Evolutionary conservation across 2,888 invertebrate species (phyloP).

Genomic region (Lycocerus yunnanus): DNA sequence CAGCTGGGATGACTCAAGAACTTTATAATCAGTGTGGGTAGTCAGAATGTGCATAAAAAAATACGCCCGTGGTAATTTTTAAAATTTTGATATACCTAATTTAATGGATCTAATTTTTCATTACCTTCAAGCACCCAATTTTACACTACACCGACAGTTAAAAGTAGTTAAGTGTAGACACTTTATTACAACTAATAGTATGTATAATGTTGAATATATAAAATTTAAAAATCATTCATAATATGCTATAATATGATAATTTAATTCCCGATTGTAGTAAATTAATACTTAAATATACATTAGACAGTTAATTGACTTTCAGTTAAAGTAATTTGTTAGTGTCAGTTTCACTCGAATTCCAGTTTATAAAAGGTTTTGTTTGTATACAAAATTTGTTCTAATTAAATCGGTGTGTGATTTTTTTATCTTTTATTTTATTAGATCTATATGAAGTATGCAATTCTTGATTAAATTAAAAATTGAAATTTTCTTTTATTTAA

Average conservation of each 20-base stretch:
- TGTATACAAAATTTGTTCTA: neutral
- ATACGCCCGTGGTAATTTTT: neutral
- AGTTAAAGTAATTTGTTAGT: neutral
- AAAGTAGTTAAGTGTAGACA: neutral
- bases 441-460: too few relatives aligned
- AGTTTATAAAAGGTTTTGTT: neutral
- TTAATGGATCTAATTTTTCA: slow-evolving; percentile 1
- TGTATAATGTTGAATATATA: neutral
- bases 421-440: neutral
- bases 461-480: too few relatives aligned
- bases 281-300: slow-evolving; percentile 1
- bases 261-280: slow-evolving; percentile 1
- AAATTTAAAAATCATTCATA: slow-evolving; percentile 6
- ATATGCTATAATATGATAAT: slow-evolving; percentile 5
- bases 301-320: slow-evolving; percentile 1
- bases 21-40: slow-evolving; percentile 12
- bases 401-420: neutral
- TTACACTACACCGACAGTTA: neutral
- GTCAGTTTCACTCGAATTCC: neutral
- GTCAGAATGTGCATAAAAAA: slow-evolving; percentile 19
- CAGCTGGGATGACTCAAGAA: slow-evolving; percentile 4
- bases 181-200: neutral
- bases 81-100: neutral
- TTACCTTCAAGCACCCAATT: neutral
- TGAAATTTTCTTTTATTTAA: too few relatives aligned